Evolutionary conservation across 2,888 invertebrate genomes (phyloP), one percentile per base, ranked within the genome.

Genomic region (Hyles lineata): DNA sequence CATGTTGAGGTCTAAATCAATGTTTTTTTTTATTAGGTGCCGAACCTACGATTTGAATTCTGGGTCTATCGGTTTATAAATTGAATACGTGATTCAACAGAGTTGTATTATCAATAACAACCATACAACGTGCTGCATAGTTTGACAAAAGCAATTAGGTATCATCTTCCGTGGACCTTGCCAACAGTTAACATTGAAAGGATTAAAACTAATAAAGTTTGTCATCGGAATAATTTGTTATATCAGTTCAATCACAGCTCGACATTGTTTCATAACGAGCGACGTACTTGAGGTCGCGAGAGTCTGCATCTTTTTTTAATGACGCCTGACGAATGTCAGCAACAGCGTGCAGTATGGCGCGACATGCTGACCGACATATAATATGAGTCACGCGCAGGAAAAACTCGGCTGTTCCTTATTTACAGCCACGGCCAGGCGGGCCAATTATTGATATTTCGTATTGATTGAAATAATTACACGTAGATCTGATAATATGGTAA

Each of bases 381-480:
- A 43, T 43, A 73, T 84, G 83, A 85, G 78, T 88, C 87, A 86
- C 73, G 74, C 78, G 74, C 79, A 77, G 78, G 82, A 82, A 87
- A 83, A 85, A 80, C 82, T 82, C 73, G 83, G 74, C 72, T 75
- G 78, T 69, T 55, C 80, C 82, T 76, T 80, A 76, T 70, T 70
- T 69, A 61, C 55, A 23, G 23, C 35, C 67, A 67, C 23, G 67
- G 23, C 50, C 29, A 19, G 17, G 7, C 59, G 23, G 50, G 17
- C 2, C 62, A 32, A 19, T 62, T 62, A 35, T 62, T 25, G 43
- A 63, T 63, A 63, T 63, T 63, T 43, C 21, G 29, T 61, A 61
- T 17, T 62, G 67, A 67, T 67, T 67, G 23, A 50, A 50, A 50
- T 67, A 62, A 32, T 62, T n/a, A 63, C 21, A 21, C 23, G 43